Evolutionary conservation across 2,113 vertebrate genomes (phyloP).

Genomic region (Carassius carassius): DNA sequence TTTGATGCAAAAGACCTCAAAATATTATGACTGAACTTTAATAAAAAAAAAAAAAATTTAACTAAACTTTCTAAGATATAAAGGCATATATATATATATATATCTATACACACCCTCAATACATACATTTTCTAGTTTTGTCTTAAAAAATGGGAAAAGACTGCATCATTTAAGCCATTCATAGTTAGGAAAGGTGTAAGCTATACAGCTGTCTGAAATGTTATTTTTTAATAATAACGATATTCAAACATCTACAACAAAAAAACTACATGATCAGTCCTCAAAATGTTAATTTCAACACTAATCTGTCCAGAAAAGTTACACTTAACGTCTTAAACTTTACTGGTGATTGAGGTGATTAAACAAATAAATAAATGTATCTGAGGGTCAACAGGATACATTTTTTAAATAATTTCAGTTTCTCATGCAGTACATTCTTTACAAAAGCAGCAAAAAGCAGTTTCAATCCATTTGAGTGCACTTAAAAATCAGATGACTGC

Average conservation of each 20-base stretch:
- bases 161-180: too few species aligned
- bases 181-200: too few species aligned
- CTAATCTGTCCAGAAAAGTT: neutral
- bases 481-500: neutral
- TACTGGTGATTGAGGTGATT: neutral
- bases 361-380: neutral
- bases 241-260: neutral
- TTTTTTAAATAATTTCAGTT: neutral
- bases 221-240: neutral
- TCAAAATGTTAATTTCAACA: neutral
- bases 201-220: too few species aligned
- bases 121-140: too few species aligned
- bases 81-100: neutral
- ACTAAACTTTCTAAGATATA: neutral
- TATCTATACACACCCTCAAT: neutral
- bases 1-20: neutral
- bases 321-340: neutral
- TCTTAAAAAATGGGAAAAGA: too few species aligned
- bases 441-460: neutral
- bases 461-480: neutral
- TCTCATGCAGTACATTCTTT: neutral
- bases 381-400: neutral
- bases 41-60: too few species aligned
- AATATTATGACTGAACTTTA: neutral
- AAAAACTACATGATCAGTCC: too few species aligned